These are phyloP conservation scores for Eriocheir sinensis DNA, from an alignment of 1,140 invertebrate species.

Conservation along the genomic window DNA sequence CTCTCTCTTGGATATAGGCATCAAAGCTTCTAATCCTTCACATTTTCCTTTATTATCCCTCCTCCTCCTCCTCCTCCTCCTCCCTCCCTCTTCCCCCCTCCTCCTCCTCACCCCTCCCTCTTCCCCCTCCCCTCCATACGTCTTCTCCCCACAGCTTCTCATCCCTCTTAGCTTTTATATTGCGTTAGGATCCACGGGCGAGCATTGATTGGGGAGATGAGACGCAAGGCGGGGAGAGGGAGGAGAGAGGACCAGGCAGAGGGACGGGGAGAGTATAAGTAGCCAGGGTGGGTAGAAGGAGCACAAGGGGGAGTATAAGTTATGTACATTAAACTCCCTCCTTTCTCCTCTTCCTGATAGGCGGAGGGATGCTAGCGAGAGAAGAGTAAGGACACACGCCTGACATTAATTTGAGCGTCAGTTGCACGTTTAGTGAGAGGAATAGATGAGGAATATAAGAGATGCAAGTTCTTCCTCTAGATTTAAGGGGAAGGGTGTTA, in stretches of 20 bases:
- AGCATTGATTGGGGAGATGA: not conserved
- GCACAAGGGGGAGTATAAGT: not conserved
- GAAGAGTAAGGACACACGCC: not conserved
- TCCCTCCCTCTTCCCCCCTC: not conserved
- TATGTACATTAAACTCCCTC: no score
- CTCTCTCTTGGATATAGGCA: not conserved
- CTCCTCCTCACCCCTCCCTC: not conserved
- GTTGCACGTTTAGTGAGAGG: no score
- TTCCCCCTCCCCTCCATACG: not conserved
- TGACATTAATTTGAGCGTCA: no score
- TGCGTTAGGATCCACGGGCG: not conserved
- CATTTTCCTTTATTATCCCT: not conserved
- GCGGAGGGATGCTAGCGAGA: not conserved
- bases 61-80: not conserved
- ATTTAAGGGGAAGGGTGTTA: no score
- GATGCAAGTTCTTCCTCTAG: no score
- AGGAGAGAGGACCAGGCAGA: not conserved
- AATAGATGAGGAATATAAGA: not conserved
- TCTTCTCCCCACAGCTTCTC: not conserved
- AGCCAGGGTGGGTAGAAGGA: not conserved
- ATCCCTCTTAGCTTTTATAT: constrained; percentile 16
- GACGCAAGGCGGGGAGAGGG: not conserved
- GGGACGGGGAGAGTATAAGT: not conserved
- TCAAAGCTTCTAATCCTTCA: constrained; percentile 8
- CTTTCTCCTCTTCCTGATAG: no score